Base-by-base conservation (phyloP, 53 echinoderm and acorn worm genomes). In the Zoroaster sp. region DNA sequence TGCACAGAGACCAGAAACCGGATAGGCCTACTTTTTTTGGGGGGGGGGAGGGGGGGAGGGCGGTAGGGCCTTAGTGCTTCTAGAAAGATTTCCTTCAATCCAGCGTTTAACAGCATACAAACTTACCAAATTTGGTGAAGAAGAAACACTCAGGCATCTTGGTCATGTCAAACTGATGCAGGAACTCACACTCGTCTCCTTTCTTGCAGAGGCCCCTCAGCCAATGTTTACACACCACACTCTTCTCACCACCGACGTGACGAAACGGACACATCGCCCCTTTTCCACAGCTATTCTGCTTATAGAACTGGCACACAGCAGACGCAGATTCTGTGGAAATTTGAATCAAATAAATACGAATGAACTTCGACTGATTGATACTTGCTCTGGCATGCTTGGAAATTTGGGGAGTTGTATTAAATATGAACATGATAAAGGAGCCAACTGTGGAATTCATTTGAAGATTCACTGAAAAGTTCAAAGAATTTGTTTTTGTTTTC, bases 141-240 rank as follows among this genome's bases (percentile, higher is more conserved):
- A 98, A 98, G 80, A 94, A 98, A 83, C 98, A 98, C 80, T 98
- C 97, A 0, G 98, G 98, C 98, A 98, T 98, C 78, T 98, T 98
- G 40, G 93, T 92, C 98, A 98, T 98, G 73, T 98, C 97, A 89
- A 92, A 98, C 88, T 98, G 95, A 54, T 98, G 98, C 12, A 98
- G 93, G 42, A 98, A 98, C 88, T 98, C 98, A 70, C 98, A 98
- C 38, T 98, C 95, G 42, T 98, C 98, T 44, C 98, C 98, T 41
- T 98, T 98, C 82, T 98, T 98, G 90, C 98, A 98, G 2, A 98
- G 90, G 4, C 98, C 98, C 52, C 98, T 80, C 32, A 98, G 83
- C 98, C 98, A 98, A 88, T 98, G 98, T 51, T 98, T 98, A 86
- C 98, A 98, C 21, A 98, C 98, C 4, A 98, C 94, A 66, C 88